Base-by-base conservation (phyloP, 2,113 vertebrate species). In the Aegithalos caudatus region DNA sequence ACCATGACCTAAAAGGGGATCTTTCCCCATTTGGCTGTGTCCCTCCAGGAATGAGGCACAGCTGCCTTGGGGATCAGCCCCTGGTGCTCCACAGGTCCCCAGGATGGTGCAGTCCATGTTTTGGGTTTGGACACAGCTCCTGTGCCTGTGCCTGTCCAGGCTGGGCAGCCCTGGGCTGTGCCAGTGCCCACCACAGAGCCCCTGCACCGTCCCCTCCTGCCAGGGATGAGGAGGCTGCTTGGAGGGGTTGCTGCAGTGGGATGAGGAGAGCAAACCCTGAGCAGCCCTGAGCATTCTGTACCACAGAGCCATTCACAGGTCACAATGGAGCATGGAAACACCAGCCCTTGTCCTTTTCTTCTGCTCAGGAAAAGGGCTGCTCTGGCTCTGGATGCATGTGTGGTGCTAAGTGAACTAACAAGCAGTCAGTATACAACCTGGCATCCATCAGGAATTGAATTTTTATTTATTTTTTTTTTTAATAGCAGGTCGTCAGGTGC, bases 221-320 rank as follows among this genome's bases (percentile, higher is more conserved):
- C 37, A 2, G 65, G 69, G 38, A 6, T 53, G 51, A 27, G 0
- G 2, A 4, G 13, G 5, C 37, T 40, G 13, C 11, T 48, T 0
- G 6, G 29, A 45, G 62, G 0, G 7, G 37, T 25, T 60, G 54
- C 61, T 70, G 54, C 56, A 11, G 28, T 7, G 25, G 73, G 80
- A 25, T 16, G 27, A 3, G 47, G 28, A 54, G 60, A 91, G 48
- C 80, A 81, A 84, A 47, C 24, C 81, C 24, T 3, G 38, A 69
- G 45, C 82, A 82, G 71, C n/a, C 15, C 27, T 2, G 50, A 16
- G 65, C 44, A 18, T 79, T 48, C 1, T 15, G 65, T 12, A 5
- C n/a, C n/a, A n/a, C n/a, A n/a, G n/a, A n/a, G n/a, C 78, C 84
- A 69, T 92, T 95, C 87, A 82, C n/a, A 28, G 81, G 12, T 38